Conservation (phyloP, 1,140 invertebrate genomes). For the Drosophila azteca region DNA sequence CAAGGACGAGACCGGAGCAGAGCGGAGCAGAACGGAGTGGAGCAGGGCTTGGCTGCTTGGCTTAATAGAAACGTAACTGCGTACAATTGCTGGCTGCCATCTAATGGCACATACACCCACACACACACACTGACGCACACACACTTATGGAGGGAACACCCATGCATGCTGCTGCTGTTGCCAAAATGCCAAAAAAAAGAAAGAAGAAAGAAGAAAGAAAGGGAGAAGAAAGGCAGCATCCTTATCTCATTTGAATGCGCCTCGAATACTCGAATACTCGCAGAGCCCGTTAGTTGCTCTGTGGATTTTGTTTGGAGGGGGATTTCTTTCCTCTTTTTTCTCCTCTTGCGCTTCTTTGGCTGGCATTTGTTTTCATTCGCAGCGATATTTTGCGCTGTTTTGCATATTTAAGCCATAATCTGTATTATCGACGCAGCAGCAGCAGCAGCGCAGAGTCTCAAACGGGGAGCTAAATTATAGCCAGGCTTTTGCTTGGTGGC, state of each 20-base stretch:
- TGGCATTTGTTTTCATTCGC: conserved; percentile 59
- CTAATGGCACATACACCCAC: conserved; percentile 55
- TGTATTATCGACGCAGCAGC: conserved; percentile 52
- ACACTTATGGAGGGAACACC: conserved; percentile 11
- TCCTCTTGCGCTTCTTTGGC: conserved; percentile 4
- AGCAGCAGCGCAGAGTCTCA: conserved; percentile 14
- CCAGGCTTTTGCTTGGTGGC: conserved; percentile 12
- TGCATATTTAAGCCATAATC: conserved; percentile 64
- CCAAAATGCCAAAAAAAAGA: conserved; percentile 2
- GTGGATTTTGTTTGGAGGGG: background rate
- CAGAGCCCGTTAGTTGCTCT: conserved; percentile 48
- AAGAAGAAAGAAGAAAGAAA: conserved; percentile 13
- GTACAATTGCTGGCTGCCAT: conserved; percentile 59
- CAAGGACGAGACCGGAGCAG: conserved; percentile 31
- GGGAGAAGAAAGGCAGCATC: background rate
- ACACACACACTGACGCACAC: conserved; percentile 15
- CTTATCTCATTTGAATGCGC: conserved; percentile 64
- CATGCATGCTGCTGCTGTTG: conserved; percentile 38
- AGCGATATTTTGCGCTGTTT: conserved; percentile 52
- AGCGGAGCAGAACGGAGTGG: background rate
- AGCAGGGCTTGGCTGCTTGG: conserved; percentile 48
- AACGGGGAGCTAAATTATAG: conserved; percentile 37
- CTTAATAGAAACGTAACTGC: conserved; percentile 69
- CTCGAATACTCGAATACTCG: conserved; percentile 33
- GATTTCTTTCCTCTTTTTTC: background rate